Base-by-base conservation (phyloP, 1,140 invertebrate genomes). In the Drosophila kanapiae region DNA sequence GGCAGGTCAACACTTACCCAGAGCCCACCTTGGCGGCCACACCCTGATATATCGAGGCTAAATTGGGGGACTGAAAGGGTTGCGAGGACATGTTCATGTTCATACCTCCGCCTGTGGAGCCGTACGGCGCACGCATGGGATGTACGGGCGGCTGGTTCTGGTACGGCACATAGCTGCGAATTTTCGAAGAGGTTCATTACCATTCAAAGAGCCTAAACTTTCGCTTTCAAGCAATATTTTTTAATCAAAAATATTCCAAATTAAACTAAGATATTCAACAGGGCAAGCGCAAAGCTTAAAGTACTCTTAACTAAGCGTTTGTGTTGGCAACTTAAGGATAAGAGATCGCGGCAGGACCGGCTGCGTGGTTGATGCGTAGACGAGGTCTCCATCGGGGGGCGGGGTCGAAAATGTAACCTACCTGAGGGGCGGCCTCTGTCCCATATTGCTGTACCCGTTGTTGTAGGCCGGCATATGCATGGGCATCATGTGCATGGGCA, bases 11-110 rank as follows among this genome's bases (percentile, higher is more conserved):
- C 18, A 79, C 84, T 83, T 56, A 92, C 91, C 92, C 92, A 6
- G 85, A 80, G 33, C 91, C 92, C 58, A 93, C 88, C 74, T 92
- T 92, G 0, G 82, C 91, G 11, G 91, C 87, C 7, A 93, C 91
- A 10, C 91, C 92, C 67, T 93, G 91, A 65, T 92, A 93, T 58
- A 92, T 91, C 18, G 92, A 92, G 8, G 91, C 90, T 58, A 93
- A 75, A 70, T 91, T 86, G 7, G 75, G 64, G 23, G 86, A 91
- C 51, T 75, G 85, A 90, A 90, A 88, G 18, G 68, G 43, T 79
- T 90, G 85, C 16, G 78, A 63, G 33, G 78, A 51, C 23, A 88
- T 72, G 57, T 79, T 90, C 23, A 88, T 81, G 35, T 85, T 90
- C 14, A 88, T 85, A 49, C 78, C 65, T 37, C 68, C 81, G n/a